Percentiles rank a stretch among this genome's conserved stretches.
phyloP scores from a whole-genome alignment of 1,140 invertebrate genomes.

The Rhyacophila brunnea region DNA sequence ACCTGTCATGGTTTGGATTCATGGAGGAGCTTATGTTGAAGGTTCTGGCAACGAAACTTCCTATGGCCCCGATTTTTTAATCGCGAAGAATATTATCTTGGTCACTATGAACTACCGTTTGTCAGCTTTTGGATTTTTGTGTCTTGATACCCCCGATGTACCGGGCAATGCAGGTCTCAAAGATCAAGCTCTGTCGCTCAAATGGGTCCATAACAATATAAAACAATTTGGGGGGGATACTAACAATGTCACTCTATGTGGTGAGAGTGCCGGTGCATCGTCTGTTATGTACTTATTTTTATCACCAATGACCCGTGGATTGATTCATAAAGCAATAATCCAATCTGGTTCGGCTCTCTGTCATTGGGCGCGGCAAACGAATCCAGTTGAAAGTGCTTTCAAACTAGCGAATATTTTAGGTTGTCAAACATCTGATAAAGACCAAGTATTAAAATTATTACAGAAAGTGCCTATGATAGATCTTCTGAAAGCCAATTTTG shows the following conservation, averaged over 20 bases:
- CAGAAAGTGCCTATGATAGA: conserved; percentile 8
- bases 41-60: conserved; percentile 44
- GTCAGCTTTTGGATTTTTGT: conserved; percentile 72
- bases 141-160: conserved; percentile 58
- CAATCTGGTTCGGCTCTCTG: conserved; percentile 56
- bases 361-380: conserved; percentile 41
- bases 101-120: conserved; percentile 77
- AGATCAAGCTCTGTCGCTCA: conserved; percentile 28
- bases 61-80: conserved; percentile 50
- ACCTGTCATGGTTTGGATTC: conserved; percentile 56
- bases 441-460: conserved; percentile 19
- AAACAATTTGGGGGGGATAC: conserved; percentile 63
- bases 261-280: conserved; percentile 56
- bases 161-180: conserved; percentile 38
- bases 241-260: conserved; percentile 55
- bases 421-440: not conserved
- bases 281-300: conserved; percentile 44
- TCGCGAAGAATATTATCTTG: conserved; percentile 63
- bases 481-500: not conserved
- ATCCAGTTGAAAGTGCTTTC: conserved; percentile 12
- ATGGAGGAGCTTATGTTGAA: conserved; percentile 60
- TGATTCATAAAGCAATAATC: conserved; percentile 60
- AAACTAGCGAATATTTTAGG: conserved; percentile 19
- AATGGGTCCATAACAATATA: conserved; percentile 53
- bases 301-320: conserved; percentile 43